Conservation (phyloP, 2,888 invertebrate genomes). For the Nomada goodeniana region DNA sequence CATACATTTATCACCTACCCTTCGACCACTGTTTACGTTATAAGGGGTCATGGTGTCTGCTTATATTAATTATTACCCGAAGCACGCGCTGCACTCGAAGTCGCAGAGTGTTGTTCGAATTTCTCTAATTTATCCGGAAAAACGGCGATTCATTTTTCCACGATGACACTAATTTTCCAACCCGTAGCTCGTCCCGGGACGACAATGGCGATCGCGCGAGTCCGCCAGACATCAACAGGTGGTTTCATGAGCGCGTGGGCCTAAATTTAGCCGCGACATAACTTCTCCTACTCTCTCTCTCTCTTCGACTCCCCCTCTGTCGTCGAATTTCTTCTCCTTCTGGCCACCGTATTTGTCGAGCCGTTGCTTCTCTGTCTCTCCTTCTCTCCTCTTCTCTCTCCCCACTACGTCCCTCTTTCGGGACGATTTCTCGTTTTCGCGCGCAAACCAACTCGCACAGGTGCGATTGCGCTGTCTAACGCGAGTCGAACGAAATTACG, state of each 20-base stretch:
- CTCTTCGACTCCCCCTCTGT: conserved; percentile 37
- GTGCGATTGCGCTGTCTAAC: conserved; percentile 11
- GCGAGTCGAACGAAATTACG: conserved; percentile 4
- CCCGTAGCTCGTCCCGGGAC: conserved; percentile 24
- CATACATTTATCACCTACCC: too few relatives aligned
- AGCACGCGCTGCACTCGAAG: neutral
- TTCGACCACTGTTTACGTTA: neutral
- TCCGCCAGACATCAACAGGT: conserved; percentile 67
- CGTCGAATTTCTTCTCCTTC: conserved; percentile 46
- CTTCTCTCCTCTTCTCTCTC: neutral
- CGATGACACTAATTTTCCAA: conserved; percentile 28
- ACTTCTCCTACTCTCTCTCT: conserved; percentile 49
- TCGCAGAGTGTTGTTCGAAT: neutral
- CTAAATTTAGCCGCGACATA: conserved; percentile 69
- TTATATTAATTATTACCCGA: too few relatives aligned
- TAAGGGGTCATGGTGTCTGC: too few relatives aligned
- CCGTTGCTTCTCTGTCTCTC: conserved; percentile 1
- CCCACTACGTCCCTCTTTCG: neutral
- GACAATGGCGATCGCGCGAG: conserved; percentile 49
- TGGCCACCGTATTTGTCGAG: neutral
- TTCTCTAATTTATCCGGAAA: conserved; percentile 3
- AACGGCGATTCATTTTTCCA: conserved; percentile 24
- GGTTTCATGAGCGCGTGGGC: conserved; percentile 63
- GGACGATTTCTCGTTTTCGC: conserved; percentile 34
- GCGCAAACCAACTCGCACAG: conserved; percentile 7